Evolutionary conservation across 2,113 vertebrate species (phyloP).

Genomic region (Perca flavescens): DNA sequence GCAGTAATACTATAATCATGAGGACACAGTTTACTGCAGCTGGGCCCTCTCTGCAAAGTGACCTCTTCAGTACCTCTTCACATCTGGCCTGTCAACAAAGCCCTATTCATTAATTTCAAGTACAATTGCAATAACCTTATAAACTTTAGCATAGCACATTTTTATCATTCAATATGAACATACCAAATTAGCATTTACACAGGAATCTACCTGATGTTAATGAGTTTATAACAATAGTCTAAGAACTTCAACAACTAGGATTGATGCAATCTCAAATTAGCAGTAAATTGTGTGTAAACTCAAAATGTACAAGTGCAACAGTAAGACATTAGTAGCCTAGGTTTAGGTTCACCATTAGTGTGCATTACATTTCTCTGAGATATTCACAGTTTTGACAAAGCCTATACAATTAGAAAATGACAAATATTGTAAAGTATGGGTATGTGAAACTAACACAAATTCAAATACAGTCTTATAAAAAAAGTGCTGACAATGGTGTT

Average conservation of each 20-base stretch:
- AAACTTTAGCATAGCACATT: background rate
- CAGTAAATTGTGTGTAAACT: background rate
- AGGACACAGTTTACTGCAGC: background rate
- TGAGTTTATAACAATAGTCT: background rate
- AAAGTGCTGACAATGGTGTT: background rate
- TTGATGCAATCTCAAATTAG: background rate
- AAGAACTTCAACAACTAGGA: background rate
- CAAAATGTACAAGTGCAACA: background rate
- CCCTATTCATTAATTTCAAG: background rate
- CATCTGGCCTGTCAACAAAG: no score
- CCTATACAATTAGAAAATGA: background rate
- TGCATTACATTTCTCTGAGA: background rate
- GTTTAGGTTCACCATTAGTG: background rate
- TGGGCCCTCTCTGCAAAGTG: background rate
- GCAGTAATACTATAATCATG: background rate
- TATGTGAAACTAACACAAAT: no score
- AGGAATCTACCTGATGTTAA: background rate
- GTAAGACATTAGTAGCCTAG: no score
- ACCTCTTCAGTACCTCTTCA: background rate
- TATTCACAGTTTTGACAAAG: background rate
- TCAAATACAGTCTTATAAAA: background rate
- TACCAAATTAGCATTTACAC: background rate
- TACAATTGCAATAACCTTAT: no score
- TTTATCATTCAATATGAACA: background rate
- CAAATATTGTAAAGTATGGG: background rate